A percentile compares a stretch with the other conserved stretches of the same genome.
Conservation (phyloP, 2,888 invertebrate genomes). For the Chymomyza amoena region DNA sequence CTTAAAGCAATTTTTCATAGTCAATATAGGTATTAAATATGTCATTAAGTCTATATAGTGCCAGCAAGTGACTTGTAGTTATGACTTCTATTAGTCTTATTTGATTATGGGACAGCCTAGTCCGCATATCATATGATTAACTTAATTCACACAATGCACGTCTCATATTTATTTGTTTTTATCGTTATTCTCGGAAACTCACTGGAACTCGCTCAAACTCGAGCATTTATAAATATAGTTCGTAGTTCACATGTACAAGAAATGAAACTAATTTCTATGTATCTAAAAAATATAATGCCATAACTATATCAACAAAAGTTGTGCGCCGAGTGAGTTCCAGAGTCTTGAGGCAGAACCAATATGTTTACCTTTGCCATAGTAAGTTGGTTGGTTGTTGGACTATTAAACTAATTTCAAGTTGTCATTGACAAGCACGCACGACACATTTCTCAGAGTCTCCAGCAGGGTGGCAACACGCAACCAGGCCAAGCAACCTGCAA, state of each 20-base stretch:
- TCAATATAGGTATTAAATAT: not conserved
- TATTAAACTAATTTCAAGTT: slow-evolving; percentile 73
- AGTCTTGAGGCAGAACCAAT: not conserved
- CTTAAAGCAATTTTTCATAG: not conserved
- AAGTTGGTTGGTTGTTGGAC: slow-evolving; percentile 49
- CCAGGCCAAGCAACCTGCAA: slow-evolving; percentile 19
- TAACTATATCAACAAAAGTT: slow-evolving; percentile 57
- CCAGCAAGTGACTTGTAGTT: not conserved
- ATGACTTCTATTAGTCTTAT: not conserved
- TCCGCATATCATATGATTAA: slow-evolving; percentile 50
- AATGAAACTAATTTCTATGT: slow-evolving; percentile 56
- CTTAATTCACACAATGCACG: slow-evolving; percentile 65
- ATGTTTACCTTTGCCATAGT: slow-evolving; percentile 46
- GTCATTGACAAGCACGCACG: slow-evolving; percentile 67
- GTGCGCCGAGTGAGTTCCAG: not conserved
- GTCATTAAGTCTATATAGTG: not conserved
- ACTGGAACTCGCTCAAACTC: not conserved
- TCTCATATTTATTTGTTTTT: slow-evolving; percentile 63
- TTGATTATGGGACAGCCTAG: not conserved
- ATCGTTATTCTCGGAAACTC: not conserved
- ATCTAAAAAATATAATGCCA: slow-evolving; percentile 54
- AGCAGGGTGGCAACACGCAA: slow-evolving; percentile 29
- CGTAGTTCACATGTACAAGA: slow-evolving; percentile 9
- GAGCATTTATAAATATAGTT: not conserved
- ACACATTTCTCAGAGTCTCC: slow-evolving; percentile 16